Percentiles rank a stretch among this genome's conserved stretches.
These are phyloP conservation scores for Drosophila infuscata DNA, from an alignment of 2,888 invertebrate species.

Conservation along the genomic window DNA sequence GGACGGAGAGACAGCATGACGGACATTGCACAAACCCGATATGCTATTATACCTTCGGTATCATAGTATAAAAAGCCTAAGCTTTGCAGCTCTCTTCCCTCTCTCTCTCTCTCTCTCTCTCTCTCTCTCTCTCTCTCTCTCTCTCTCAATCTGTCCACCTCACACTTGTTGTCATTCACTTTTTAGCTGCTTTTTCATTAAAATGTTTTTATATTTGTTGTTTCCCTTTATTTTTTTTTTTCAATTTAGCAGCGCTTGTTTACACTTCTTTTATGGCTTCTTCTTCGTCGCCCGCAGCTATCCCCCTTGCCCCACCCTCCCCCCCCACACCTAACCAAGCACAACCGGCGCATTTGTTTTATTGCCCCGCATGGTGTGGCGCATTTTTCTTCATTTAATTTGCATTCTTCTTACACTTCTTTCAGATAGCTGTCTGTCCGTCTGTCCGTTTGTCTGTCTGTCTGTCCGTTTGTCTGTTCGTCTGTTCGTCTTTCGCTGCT, in stretches of 20 bases:
- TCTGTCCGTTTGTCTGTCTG: not conserved
- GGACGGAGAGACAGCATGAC: no score
- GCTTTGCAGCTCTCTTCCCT: constrained; percentile 14
- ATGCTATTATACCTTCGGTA: no score
- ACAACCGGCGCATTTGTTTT: constrained; percentile 40
- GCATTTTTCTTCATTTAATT: constrained; percentile 69
- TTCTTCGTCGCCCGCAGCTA: not conserved
- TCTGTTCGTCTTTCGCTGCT: not conserved
- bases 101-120: not conserved
- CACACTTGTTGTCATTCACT: constrained; percentile 17
- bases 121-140: not conserved
- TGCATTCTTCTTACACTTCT: constrained; percentile 57
- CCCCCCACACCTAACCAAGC: no score
- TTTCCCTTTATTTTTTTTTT: constrained; percentile 23
- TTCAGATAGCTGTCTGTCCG: constrained; percentile 15
- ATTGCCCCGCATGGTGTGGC: constrained; percentile 50
- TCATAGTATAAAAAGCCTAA: constrained; percentile 16
- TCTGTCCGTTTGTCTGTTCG: not conserved
- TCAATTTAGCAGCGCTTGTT: constrained; percentile 64
- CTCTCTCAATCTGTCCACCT: not conserved
- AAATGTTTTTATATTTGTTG: constrained; percentile 44
- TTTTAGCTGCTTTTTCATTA: constrained; percentile 54
- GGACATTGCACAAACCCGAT: no score
- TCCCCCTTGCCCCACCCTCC: not conserved
- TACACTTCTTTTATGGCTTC: constrained; percentile 10